These are phyloP conservation scores for Hartigia nigra DNA, from an alignment of 2,888 invertebrate species.

Conservation along the genomic window DNA sequence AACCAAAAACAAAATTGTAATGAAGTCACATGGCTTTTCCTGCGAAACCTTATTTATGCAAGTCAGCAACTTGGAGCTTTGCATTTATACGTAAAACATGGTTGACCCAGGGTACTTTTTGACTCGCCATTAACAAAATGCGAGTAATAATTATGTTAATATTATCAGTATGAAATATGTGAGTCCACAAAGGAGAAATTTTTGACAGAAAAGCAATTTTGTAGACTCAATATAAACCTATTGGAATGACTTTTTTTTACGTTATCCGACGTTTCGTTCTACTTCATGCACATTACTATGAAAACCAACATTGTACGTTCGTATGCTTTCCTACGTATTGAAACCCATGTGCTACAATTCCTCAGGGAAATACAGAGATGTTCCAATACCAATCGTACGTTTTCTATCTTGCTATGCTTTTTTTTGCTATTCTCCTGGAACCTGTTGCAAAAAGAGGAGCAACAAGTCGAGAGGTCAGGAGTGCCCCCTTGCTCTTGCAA, in stretches of 20 bases:
- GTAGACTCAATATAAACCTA: neutral
- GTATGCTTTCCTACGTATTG: neutral
- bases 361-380: neutral
- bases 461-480: constrained; percentile 27
- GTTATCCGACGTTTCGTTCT: neutral
- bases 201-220: neutral
- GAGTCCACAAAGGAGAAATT: neutral
- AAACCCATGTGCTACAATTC: neutral
- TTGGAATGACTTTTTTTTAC: neutral
- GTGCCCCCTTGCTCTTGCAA: neutral
- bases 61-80: neutral
- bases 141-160: neutral
- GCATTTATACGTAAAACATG: neutral
- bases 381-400: neutral
- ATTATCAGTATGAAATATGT: neutral
- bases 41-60: neutral
- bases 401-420: neutral
- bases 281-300: neutral
- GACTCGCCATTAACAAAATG: neutral
- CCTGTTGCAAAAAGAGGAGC: constrained; percentile 36
- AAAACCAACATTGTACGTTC: neutral
- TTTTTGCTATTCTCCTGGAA: constrained; percentile 21
- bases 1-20: neutral
- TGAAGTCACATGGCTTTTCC: neutral
- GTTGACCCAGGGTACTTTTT: neutral